Percentiles rank a stretch among this genome's conserved stretches.
These are phyloP conservation scores for Oostethus manadensis DNA, from an alignment of 2,113 vertebrate genomes.

Conservation along the genomic window DNA sequence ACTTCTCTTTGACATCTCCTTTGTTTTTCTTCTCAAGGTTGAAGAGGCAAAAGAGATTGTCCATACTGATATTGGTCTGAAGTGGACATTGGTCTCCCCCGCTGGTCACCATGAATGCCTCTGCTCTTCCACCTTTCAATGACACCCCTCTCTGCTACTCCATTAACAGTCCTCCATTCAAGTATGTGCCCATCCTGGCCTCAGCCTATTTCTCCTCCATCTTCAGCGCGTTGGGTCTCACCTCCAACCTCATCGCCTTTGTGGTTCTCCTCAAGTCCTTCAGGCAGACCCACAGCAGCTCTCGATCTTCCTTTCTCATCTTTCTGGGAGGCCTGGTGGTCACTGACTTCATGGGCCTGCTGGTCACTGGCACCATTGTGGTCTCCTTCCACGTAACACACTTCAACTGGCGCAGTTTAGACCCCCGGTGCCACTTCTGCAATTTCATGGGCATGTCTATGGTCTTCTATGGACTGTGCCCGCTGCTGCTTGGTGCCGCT, in stretches of 20 bases:
- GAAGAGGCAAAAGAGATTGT: slow-evolving; percentile 14
- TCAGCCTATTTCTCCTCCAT: slow-evolving; percentile 76
- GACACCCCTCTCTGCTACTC: slow-evolving; percentile 60
- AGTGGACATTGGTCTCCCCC: background rate
- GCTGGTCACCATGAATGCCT: slow-evolving; percentile 37
- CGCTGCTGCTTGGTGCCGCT: slow-evolving; percentile 82
- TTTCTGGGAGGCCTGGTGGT: slow-evolving; percentile 86
- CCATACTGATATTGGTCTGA: background rate
- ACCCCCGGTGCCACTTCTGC: slow-evolving; percentile 84
- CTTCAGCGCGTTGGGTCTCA: slow-evolving; percentile 79
- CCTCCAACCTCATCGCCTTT: slow-evolving; percentile 88
- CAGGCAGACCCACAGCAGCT: slow-evolving; percentile 55
- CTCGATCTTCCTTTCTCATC: slow-evolving; percentile 85
- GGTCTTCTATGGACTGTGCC: slow-evolving; percentile 94
- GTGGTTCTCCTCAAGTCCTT: slow-evolving; percentile 78
- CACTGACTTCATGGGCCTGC: slow-evolving; percentile 90
- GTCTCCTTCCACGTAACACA: slow-evolving; percentile 74
- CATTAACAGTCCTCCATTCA: slow-evolving; percentile 56
- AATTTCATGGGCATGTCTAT: slow-evolving; percentile 89
- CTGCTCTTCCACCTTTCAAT: slow-evolving; percentile 7
- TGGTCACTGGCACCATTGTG: slow-evolving; percentile 83
- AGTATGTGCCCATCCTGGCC: slow-evolving; percentile 40
- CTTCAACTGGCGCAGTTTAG: slow-evolving; percentile 76
- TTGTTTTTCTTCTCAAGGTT: slow-evolving; percentile 19
- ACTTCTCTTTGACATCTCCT: too few species aligned